Percentiles rank a stretch among this genome's conserved stretches.
phyloP scores from a whole-genome alignment of 2,888 invertebrate genomes.

The Chorisops tibialis region DNA sequence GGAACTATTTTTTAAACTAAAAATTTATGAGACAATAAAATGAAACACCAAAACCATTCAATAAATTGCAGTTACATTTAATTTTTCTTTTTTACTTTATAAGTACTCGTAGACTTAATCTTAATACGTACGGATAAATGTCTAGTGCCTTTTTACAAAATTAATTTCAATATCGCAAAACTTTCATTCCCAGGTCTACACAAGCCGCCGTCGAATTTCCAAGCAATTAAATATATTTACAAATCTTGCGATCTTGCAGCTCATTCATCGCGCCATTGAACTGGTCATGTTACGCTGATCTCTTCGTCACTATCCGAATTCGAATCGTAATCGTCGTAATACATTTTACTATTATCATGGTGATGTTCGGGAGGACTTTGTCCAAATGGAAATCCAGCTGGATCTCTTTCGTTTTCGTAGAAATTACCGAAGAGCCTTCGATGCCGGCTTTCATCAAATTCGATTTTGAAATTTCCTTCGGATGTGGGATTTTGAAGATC shows the following conservation, averaged over 20 bases:
- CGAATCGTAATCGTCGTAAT: slow-evolving; percentile 50
- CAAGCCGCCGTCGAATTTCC: slow-evolving; percentile 6
- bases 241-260: not conserved
- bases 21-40: no score
- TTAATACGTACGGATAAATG: slow-evolving; percentile 13
- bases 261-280: slow-evolving; percentile 33
- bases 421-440: slow-evolving; percentile 36
- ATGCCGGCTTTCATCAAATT: slow-evolving; percentile 31
- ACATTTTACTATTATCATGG: slow-evolving; percentile 49
- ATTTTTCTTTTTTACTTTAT: slow-evolving; percentile 12
- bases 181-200: slow-evolving; percentile 9
- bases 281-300: slow-evolving; percentile 82
- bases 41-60: no score
- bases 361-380: slow-evolving; percentile 36
- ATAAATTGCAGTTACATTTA: slow-evolving; percentile 9
- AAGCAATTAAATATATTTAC: slow-evolving; percentile 13
- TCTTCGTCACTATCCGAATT: slow-evolving; percentile 75
- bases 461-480: slow-evolving; percentile 28
- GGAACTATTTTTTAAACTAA: no score
- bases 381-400: slow-evolving; percentile 28
- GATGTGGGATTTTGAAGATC: not conserved
- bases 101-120: slow-evolving; percentile 21
- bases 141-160: slow-evolving; percentile 17
- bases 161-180: not conserved
- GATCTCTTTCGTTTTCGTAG: slow-evolving; percentile 35